A percentile compares a stretch with the other conserved stretches of the same genome.
Conservation (phyloP, 2,113 vertebrate species). For the Centropus unirufus region DNA sequence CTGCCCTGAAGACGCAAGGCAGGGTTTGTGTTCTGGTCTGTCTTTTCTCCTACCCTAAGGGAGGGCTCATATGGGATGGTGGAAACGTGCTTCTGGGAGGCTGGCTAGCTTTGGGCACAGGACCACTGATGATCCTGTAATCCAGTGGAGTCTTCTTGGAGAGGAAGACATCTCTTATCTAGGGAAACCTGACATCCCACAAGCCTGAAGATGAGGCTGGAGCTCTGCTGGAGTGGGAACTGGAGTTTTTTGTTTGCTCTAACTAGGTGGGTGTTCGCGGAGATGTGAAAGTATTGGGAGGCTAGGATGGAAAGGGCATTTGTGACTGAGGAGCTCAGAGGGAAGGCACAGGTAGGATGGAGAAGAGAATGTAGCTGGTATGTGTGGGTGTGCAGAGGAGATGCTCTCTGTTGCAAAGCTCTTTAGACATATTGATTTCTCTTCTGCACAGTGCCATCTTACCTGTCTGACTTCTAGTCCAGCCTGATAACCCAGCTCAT, state of each 20-base stretch:
- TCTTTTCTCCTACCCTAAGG: neutral
- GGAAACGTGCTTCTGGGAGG: neutral
- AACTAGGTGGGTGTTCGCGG: neutral
- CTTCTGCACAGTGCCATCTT: neutral
- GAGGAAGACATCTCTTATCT: fast-evolving
- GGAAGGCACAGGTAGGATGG: neutral
- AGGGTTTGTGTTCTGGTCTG: neutral
- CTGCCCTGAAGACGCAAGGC: neutral
- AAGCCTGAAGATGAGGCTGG: neutral
- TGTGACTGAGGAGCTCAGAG: neutral
- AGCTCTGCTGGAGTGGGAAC: neutral
- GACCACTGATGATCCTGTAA: neutral
- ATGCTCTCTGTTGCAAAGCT: neutral
- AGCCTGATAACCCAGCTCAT: neutral
- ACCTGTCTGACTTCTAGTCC: neutral
- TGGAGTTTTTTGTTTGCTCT: neutral
- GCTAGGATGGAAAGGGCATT: neutral
- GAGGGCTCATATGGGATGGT: neutral
- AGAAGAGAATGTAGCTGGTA: neutral
- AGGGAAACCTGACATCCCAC: neutral
- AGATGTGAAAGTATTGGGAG: neutral
- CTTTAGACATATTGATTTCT: neutral
- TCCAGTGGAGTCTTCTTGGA: neutral
- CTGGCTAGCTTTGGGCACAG: neutral
- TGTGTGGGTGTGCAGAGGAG: fast-evolving